Percentiles rank a stretch among this genome's conserved stretches.
Conservation (phyloP, 92 coral and sea anemone genomes). For the Pocillopora grandis region DNA sequence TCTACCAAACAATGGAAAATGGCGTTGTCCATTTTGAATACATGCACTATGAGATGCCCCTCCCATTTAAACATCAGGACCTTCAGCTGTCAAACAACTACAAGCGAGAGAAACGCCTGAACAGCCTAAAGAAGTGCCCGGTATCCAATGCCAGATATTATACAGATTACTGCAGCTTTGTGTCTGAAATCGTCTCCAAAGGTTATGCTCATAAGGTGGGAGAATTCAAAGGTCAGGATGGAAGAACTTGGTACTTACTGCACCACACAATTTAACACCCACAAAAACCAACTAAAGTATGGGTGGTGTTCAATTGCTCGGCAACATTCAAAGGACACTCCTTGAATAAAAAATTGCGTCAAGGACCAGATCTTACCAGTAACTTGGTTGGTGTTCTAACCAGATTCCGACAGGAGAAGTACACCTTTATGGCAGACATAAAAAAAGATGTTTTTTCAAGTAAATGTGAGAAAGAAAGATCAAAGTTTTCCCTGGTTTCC, state of each 20-base stretch:
- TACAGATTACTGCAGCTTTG: constrained; percentile 49
- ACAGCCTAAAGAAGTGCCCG: constrained; percentile 48
- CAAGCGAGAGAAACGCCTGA: constrained; percentile 54
- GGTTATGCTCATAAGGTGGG: constrained; percentile 48
- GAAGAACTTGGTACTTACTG: constrained; percentile 50
- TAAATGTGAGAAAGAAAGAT: constrained; percentile 47
- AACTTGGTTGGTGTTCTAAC: constrained; percentile 52
- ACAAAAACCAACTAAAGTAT: constrained; percentile 45
- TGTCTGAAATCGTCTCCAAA: constrained; percentile 45
- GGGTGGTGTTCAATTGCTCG: constrained; percentile 52
- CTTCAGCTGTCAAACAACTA: constrained; percentile 50
- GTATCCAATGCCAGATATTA: constrained; percentile 33
- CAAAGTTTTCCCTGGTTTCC: constrained; percentile 52
- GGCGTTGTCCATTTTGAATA: constrained; percentile 53
- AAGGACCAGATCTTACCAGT: constrained; percentile 62
- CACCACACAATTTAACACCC: constrained; percentile 57
- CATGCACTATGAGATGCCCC: constrained; percentile 65
- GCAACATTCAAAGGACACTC: constrained; percentile 44
- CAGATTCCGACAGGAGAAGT: constrained; percentile 60
- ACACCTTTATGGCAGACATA: constrained; percentile 60
- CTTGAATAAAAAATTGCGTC: constrained; percentile 44
- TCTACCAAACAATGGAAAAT: constrained; percentile 43
- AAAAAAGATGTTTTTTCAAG: constrained; percentile 70
- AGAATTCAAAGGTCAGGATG: neutral
- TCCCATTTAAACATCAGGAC: constrained; percentile 45